phyloP scores from a whole-genome alignment of 2,888 invertebrate species.

The Scaptomyza reducta region DNA sequence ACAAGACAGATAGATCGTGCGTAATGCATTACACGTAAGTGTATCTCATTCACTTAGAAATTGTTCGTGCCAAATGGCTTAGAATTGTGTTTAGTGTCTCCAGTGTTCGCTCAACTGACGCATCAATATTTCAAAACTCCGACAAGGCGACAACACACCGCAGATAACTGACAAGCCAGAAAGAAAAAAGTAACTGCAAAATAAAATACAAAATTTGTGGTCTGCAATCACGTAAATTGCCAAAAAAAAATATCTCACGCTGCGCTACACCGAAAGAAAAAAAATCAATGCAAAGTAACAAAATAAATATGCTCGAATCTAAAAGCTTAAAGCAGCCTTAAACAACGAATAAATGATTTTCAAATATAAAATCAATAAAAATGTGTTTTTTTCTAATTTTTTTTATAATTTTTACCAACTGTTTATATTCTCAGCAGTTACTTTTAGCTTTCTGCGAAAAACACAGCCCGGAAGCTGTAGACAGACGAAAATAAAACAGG shows the following conservation, averaged over 20 bases:
- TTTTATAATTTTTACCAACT: no score
- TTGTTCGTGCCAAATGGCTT: constrained; percentile 59
- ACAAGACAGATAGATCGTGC: constrained; percentile 54
- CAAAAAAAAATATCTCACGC: constrained; percentile 12
- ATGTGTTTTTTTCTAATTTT: neutral
- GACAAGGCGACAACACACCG: constrained; percentile 13
- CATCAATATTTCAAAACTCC: constrained; percentile 43
- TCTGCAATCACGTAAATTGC: constrained; percentile 55
- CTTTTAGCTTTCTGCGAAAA: constrained; percentile 18
- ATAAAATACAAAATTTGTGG: constrained; percentile 31
- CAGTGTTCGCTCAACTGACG: constrained; percentile 51
- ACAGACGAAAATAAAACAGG: constrained; percentile 65
- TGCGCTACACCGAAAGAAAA: neutral
- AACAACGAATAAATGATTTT: no score
- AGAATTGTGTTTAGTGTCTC: constrained; percentile 43
- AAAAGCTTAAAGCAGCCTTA: no score
- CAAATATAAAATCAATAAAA: no score
- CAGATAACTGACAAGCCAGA: constrained; percentile 30
- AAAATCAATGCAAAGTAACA: no score
- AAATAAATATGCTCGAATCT: no score
- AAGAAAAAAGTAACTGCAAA: constrained; percentile 1
- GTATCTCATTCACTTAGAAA: constrained; percentile 25
- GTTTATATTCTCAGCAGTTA: neutral
- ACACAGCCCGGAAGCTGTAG: constrained; percentile 49
- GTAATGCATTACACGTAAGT: constrained; percentile 14